These are phyloP conservation scores for Aplysia californica DNA, from an alignment of 1,140 invertebrate genomes.

Conservation along the genomic window DNA sequence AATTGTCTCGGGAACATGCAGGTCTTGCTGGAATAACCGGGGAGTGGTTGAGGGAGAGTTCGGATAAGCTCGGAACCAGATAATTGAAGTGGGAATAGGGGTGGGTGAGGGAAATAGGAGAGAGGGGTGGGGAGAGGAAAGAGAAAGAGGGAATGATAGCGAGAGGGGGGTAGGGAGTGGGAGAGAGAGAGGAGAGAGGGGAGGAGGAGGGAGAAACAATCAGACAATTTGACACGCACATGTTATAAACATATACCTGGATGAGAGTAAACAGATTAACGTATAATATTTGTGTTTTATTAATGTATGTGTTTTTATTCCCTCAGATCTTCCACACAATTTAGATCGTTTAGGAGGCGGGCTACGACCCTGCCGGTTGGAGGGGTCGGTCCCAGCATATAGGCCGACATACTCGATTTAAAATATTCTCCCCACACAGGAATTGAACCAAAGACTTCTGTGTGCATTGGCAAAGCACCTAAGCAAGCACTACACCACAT, in stretches of 20 bases:
- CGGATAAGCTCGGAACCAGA: too few species aligned
- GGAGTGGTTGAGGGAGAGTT: not conserved
- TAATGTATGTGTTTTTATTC: too few species aligned
- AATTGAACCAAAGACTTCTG: too few species aligned
- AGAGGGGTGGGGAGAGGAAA: not conserved
- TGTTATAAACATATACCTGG: not conserved
- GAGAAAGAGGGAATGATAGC: conserved; percentile 10
- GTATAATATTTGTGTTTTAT: too few species aligned
- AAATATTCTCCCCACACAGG: too few species aligned
- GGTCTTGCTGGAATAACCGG: not conserved
- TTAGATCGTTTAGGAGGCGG: not conserved
- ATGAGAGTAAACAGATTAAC: not conserved
- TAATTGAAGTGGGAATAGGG: not conserved
- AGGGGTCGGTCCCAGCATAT: too few species aligned
- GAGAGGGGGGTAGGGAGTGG: conserved; percentile 2
- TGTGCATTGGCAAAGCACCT: too few species aligned
- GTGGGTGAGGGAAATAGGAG: not conserved
- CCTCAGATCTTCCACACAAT: not conserved
- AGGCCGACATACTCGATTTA: too few species aligned
- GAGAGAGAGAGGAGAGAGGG: conserved; percentile 5
- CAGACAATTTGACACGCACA: not conserved
- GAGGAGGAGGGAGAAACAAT: not conserved
- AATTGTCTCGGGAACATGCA: not conserved
- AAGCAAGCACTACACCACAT: too few species aligned
- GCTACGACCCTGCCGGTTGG: too few species aligned